Evolutionary conservation across 2,113 vertebrate species (phyloP).

Genomic region (Heteronetta atricapilla): DNA sequence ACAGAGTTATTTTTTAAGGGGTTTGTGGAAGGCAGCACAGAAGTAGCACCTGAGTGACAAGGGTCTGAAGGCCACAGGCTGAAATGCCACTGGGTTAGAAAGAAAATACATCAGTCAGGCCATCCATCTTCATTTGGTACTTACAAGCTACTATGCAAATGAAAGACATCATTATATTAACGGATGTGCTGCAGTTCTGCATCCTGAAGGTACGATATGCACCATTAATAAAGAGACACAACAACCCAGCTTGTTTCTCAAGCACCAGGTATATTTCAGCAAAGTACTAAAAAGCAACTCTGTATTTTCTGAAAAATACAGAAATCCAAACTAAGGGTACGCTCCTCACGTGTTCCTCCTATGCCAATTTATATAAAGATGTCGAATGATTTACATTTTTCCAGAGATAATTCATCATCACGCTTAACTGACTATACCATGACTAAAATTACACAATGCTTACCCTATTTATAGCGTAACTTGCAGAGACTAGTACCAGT

Average conservation of each 20-base stretch:
- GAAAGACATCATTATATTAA: background rate
- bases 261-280: background rate
- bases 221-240: background rate
- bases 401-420: constrained; percentile 50
- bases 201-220: background rate
- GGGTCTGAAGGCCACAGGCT: background rate
- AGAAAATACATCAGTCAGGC: background rate
- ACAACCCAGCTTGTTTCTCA: background rate
- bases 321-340: background rate
- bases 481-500: background rate
- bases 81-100: background rate
- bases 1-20: background rate
- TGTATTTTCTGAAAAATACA: background rate
- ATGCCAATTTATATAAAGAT: background rate
- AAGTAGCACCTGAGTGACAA: background rate
- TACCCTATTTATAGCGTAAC: background rate
- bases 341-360: background rate
- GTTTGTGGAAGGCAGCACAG: background rate
- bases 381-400: constrained; percentile 8
- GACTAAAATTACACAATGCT: constrained; percentile 18
- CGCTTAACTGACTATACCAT: constrained; percentile 16
- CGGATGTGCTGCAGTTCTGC: background rate
- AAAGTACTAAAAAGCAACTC: background rate
- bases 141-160: too few species aligned
- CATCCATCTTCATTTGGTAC: background rate